Evolutionary conservation across 2,113 vertebrate species (phyloP).

Genomic region (Prietella phreatophila): DNA sequence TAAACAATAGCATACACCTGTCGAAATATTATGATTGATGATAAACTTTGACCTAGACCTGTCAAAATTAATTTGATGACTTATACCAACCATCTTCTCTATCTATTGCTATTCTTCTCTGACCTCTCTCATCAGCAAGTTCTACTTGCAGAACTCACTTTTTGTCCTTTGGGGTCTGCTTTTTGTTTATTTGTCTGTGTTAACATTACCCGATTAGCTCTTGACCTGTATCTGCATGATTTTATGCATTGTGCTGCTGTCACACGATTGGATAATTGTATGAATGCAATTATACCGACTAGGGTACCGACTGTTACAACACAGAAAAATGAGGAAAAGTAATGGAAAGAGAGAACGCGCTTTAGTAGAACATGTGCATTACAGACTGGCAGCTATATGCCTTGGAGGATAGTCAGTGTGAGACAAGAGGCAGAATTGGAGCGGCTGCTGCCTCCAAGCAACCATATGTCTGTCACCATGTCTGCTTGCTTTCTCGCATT

Average conservation of each 20-base stretch:
- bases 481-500: not conserved
- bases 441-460: conserved; percentile 47
- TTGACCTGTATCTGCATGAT: not conserved
- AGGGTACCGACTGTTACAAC: not conserved
- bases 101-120: not conserved
- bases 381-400: conserved; percentile 37
- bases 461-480: conserved; percentile 49
- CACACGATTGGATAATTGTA: not conserved
- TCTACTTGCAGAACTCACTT: not conserved
- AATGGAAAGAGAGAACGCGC: not conserved
- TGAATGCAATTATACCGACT: not conserved
- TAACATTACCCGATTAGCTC: not conserved
- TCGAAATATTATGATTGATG: too few species aligned
- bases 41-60: too few species aligned
- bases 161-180: not conserved
- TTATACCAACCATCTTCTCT: too few species aligned
- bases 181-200: not conserved
- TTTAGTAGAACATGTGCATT: not conserved
- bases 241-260: not conserved
- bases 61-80: too few species aligned
- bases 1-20: too few species aligned
- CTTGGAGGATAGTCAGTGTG: conserved; percentile 31
- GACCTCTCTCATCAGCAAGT: not conserved
- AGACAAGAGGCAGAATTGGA: conserved; percentile 11
- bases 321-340: not conserved